Evolutionary conservation across 2,113 vertebrate species (phyloP).

Genomic region (Rana temporaria): DNA sequence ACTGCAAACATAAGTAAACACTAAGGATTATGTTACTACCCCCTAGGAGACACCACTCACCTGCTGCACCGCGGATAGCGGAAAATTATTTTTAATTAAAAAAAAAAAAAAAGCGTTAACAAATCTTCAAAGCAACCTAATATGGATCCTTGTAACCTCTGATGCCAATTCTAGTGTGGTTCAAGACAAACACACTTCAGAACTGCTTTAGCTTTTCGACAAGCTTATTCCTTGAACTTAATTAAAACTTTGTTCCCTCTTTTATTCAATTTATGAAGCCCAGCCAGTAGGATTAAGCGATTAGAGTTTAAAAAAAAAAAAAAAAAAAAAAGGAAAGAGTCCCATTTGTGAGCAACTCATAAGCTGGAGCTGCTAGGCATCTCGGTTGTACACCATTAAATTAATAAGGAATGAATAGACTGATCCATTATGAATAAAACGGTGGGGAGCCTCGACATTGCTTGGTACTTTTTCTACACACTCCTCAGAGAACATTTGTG

Average conservation of each 20-base stretch:
- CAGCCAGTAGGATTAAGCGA: slow-evolving; percentile 96
- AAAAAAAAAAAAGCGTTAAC: slow-evolving; percentile 57
- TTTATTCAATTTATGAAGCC: slow-evolving; percentile 89
- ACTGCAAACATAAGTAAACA: slow-evolving; percentile 5
- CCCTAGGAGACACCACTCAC: slow-evolving; percentile 15
- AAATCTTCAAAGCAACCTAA: slow-evolving; percentile 66
- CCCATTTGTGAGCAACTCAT: slow-evolving; percentile 91
- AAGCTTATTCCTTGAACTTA: slow-evolving; percentile 86
- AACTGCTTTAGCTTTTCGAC: slow-evolving; percentile 75
- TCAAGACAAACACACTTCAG: slow-evolving; percentile 73
- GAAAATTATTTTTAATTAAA: slow-evolving; percentile 70
- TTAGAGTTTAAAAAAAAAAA: slow-evolving; percentile 79
- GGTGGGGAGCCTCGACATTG: slow-evolving; percentile 77
- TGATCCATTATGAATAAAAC: slow-evolving; percentile 87
- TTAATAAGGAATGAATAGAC: slow-evolving; percentile 87
- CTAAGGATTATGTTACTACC: slow-evolving; percentile 24
- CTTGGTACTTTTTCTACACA: slow-evolving; percentile 78
- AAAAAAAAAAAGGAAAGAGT: slow-evolving; percentile 71
- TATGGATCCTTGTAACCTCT: slow-evolving; percentile 61
- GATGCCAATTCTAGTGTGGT: slow-evolving; percentile 64
- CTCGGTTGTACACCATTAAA: slow-evolving; percentile 91
- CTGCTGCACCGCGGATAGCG: slow-evolving; percentile 26
- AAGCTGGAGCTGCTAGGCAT: slow-evolving; percentile 85
- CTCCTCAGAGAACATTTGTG: slow-evolving; percentile 82
- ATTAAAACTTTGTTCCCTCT: slow-evolving; percentile 94